Conservation (phyloP, 2,113 vertebrate species). For the Phocoena sinus region DNA sequence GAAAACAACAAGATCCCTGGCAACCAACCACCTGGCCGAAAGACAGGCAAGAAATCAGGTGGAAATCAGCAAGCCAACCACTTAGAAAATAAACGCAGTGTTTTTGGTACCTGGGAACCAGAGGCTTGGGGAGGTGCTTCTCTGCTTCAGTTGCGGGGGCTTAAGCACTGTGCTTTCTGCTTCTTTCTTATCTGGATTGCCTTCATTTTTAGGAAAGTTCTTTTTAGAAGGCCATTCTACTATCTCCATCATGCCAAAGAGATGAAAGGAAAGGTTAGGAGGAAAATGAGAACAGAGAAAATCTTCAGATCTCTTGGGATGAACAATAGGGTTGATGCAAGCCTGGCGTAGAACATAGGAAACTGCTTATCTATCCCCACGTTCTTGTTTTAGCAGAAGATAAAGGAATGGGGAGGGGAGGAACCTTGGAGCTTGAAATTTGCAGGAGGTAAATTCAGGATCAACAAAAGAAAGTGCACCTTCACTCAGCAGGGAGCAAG, state of each 20-base stretch:
- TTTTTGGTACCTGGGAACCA: background rate
- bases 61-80: background rate
- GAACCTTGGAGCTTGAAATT: background rate
- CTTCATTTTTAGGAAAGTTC: background rate
- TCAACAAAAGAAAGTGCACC: constrained; percentile 20
- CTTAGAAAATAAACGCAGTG: background rate
- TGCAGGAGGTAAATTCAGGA: constrained; percentile 30
- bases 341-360: background rate
- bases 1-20: background rate
- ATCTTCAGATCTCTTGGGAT: background rate
- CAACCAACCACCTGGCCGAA: background rate
- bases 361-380: background rate
- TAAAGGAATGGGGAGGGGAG: background rate
- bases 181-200: background rate
- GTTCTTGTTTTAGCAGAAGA: background rate
- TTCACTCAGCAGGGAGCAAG: constrained; percentile 9
- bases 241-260: background rate
- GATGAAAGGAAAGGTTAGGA: background rate
- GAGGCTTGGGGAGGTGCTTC: background rate
- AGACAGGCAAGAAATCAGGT: background rate
- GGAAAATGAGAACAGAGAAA: background rate
- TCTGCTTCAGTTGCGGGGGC: background rate
- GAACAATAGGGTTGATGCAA: background rate
- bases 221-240: background rate
- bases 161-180: background rate